These are phyloP conservation scores for Piaya cayana DNA, from an alignment of 2,113 vertebrate genomes.

Conservation along the genomic window DNA sequence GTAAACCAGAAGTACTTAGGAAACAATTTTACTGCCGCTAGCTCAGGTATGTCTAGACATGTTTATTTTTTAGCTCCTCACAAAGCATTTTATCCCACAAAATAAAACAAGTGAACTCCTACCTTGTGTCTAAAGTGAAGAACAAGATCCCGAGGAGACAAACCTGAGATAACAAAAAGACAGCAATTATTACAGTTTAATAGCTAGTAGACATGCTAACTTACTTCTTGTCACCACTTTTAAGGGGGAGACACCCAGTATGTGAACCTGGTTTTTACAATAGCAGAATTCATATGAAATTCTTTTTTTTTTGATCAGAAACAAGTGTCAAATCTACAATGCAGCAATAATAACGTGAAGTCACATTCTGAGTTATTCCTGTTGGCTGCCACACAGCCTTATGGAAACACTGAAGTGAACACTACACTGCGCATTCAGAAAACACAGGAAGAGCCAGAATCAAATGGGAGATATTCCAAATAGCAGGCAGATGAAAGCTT, in stretches of 20 bases:
- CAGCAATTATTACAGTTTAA: background rate
- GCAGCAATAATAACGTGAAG: background rate
- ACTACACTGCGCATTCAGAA: background rate
- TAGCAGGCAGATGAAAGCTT: background rate
- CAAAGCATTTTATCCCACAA: background rate
- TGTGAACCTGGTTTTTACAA: background rate
- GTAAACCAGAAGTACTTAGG: background rate
- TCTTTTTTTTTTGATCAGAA: background rate
- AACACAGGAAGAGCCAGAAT: background rate
- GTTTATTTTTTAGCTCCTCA: background rate
- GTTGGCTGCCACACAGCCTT: background rate
- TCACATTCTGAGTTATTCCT: background rate
- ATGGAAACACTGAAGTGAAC: background rate
- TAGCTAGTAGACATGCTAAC: background rate
- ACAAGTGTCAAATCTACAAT: background rate
- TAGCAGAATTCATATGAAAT: background rate
- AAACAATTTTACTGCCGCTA: background rate
- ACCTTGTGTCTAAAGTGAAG: constrained; percentile 98
- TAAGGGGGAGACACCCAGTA: background rate
- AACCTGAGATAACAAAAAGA: constrained; percentile 76
- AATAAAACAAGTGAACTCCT: background rate
- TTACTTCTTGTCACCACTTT: background rate
- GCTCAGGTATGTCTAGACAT: background rate
- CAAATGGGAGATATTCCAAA: background rate
- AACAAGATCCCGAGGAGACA: constrained; percentile 95